Base-by-base conservation (phyloP, 2,797 vertebrate genomes). In the Gadopsis bispinosus region DNA sequence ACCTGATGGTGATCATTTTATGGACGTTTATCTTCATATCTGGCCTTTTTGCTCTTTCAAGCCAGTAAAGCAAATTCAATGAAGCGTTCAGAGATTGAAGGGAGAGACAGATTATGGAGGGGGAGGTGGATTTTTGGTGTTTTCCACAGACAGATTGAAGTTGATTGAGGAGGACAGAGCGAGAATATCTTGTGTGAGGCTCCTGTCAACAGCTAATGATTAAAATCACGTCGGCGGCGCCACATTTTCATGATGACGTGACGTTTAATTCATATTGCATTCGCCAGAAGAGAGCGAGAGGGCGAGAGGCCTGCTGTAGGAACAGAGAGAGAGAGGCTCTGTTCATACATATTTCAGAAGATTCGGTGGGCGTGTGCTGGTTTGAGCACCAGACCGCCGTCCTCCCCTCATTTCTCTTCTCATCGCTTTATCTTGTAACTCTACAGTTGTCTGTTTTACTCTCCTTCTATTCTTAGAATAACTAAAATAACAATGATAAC, bases 271-370 rank as follows among this genome's bases (percentile, higher is more conserved):
- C 11, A 13, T 13, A 17, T 7, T 9, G 48, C 26, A 47, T 26
- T 55, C 35, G 11, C 4, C 26, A 41, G 19, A 5, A 26, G 55
- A 69, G 35, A 43, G 47, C 17, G 17, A 37, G n/a, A 12, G 8
- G 56, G 5, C 14, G 43, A 33, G 33, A 33, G 33, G 7, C 4
- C 33, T 33, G 33, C 33, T 33, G 33, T 33, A 33, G 33, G 33
- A 33, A 33, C 33, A 33, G 33, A 6, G 47, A 62, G 35, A 45
- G 47, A 22, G 17, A 11, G 22, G 35, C 26, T 12, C 7, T 12
- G 10, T n/a, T n/a, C 65, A 7, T 74, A 11, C 59, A 60, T 65
- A 69, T 69, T 74, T 83, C 75, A 74, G 65, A 60, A 65, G 26
- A 1, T 26, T 2, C 14, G 4, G 54, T 83, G 61, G 35, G 71